These are phyloP conservation scores for Pseudoips prasinana DNA, from an alignment of 2,888 invertebrate species.

Conservation along the genomic window DNA sequence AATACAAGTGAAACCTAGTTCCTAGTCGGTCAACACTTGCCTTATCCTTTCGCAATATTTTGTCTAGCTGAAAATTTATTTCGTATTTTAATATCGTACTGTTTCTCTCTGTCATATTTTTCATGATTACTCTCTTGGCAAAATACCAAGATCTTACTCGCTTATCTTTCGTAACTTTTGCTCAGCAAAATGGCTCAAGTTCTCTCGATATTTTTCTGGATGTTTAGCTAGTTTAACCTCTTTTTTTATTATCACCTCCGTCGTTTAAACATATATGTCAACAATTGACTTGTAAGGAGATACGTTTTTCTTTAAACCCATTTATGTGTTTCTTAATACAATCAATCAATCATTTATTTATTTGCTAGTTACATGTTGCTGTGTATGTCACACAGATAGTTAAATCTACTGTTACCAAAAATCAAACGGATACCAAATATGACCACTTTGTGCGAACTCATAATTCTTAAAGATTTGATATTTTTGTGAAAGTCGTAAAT, in stretches of 20 bases:
- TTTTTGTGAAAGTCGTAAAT: no score
- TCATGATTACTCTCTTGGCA: slow-evolving; percentile 75
- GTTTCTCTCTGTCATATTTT: slow-evolving; percentile 67
- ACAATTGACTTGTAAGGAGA: no score
- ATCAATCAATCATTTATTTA: no score
- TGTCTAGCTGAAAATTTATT: slow-evolving; percentile 56
- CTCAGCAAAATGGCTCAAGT: slow-evolving; percentile 48
- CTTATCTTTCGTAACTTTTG: slow-evolving; percentile 70
- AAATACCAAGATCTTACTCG: slow-evolving; percentile 67
- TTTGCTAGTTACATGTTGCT: no score
- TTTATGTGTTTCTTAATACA: no score
- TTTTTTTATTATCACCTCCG: slow-evolving; percentile 8
- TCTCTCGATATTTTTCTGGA: slow-evolving; percentile 37
- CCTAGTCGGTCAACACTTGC: slow-evolving; percentile 25
- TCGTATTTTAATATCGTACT: slow-evolving; percentile 65
- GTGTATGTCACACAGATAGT: no score
- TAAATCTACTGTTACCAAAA: no score
- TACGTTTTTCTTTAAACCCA: no score
- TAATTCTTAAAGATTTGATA: no score
- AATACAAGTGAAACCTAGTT: slow-evolving; percentile 8
- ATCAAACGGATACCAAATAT: no score
- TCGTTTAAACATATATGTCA: no score
- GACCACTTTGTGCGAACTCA: no score
- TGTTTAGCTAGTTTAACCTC: slow-evolving; percentile 23
- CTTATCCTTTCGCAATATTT: slow-evolving; percentile 35